These are phyloP conservation scores for Aurelia sp. DNA, from an alignment of 30 jellyfish, hydroid and myxozoan species.

Conservation along the genomic window DNA sequence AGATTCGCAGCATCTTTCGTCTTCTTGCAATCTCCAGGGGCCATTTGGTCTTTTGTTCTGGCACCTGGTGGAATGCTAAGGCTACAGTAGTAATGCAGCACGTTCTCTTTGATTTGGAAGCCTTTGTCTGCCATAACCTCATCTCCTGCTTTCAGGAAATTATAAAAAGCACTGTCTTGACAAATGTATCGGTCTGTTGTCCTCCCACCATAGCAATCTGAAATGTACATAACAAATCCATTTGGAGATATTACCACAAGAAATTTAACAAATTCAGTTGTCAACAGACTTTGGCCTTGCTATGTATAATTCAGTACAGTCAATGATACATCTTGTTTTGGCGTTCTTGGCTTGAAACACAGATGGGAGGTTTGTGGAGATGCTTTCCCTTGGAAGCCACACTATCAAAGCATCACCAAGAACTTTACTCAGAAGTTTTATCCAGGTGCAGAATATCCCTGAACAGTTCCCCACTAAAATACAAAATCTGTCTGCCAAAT, in stretches of 20 bases:
- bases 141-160: constrained; percentile 63
- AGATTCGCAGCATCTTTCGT: constrained; percentile 29
- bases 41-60: constrained; percentile 66
- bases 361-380: too few species aligned
- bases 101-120: constrained; percentile 65
- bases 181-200: constrained; percentile 55
- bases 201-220: constrained; percentile 68
- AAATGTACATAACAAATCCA: constrained; percentile 50
- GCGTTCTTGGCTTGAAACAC: too few species aligned
- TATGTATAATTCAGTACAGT: too few species aligned
- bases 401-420: too few species aligned
- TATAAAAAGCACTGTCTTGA: constrained; percentile 58
- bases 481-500: constrained; percentile 22
- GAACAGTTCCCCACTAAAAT: constrained; percentile 7
- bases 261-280: constrained; percentile 42
- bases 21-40: constrained; percentile 45
- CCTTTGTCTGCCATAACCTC: constrained; percentile 80
- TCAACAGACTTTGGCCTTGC: too few species aligned
- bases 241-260: constrained; percentile 21
- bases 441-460: not conserved
- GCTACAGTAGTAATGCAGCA: constrained; percentile 30
- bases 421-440: too few species aligned
- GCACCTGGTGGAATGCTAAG: constrained; percentile 74
- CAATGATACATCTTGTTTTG: too few species aligned
- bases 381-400: too few species aligned